Conservation (phyloP, 2,888 invertebrate species). For the Strigamia transsilvanica region DNA sequence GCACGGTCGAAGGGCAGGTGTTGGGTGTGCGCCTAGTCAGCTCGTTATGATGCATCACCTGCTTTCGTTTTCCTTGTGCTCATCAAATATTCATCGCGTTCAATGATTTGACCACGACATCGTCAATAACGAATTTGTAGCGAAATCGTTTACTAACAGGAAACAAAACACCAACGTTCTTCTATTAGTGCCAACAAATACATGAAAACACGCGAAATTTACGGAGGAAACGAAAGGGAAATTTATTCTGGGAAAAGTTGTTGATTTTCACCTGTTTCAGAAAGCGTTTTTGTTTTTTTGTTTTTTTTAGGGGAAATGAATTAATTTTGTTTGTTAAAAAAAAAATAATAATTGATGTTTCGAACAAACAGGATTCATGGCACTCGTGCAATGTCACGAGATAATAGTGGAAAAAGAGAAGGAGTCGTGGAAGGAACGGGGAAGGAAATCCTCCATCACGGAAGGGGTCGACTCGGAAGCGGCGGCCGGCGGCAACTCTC, state of each 20-base stretch:
- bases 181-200: too few species aligned
- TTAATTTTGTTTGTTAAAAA: too few species aligned
- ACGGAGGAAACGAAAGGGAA: too few species aligned
- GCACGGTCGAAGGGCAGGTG: not conserved
- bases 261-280: too few species aligned
- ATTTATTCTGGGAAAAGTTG: too few species aligned
- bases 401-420: not conserved
- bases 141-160: too few species aligned
- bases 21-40: not conserved
- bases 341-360: not conserved
- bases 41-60: not conserved
- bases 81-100: not conserved
- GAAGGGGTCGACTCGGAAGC: constrained; percentile 1
- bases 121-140: too few species aligned
- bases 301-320: too few species aligned
- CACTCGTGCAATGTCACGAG: not conserved
- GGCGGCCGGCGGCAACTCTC: constrained; percentile 10
- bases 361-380: not conserved
- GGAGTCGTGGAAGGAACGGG: not conserved
- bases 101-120: too few species aligned
- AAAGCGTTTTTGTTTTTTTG: too few species aligned
- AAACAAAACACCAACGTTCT: too few species aligned
- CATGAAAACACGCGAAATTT: too few species aligned
- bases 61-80: not conserved
- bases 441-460: constrained; percentile 15